A percentile compares a stretch with the other conserved stretches of the same genome.
Conservation (phyloP, 2,888 invertebrate genomes). For the Parapristionchus giblindavisi region DNA sequence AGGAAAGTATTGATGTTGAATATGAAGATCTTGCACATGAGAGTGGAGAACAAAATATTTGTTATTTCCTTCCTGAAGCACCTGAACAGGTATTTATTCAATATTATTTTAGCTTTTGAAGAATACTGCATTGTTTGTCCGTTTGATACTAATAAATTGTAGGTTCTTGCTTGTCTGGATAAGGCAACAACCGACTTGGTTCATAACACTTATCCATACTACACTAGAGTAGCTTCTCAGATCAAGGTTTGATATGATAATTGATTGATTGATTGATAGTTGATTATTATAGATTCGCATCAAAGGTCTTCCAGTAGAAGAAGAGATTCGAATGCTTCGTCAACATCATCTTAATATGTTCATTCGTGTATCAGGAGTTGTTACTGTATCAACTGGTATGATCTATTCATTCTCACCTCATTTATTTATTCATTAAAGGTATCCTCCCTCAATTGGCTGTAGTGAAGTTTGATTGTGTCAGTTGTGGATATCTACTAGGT, state of each 20-base stretch:
- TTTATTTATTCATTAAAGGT: constrained; percentile 68
- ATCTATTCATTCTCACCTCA: too few species aligned
- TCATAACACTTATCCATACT: constrained; percentile 91
- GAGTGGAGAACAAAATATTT: constrained; percentile 85
- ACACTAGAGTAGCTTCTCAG: constrained; percentile 90
- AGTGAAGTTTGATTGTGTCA: constrained; percentile 95
- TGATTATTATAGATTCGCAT: constrained; percentile 79
- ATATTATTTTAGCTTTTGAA: too few species aligned
- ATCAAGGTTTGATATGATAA: constrained; percentile 73
- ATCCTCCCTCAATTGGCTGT: constrained; percentile 93
- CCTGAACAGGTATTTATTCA: constrained; percentile 78
- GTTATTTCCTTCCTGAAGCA: constrained; percentile 96
- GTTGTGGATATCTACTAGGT: constrained; percentile 92
- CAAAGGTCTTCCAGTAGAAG: constrained; percentile 91
- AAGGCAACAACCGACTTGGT: constrained; percentile 79
- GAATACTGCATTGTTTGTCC: not conserved
- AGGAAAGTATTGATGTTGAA: constrained; percentile 87
- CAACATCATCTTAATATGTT: constrained; percentile 85
- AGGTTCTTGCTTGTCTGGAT: constrained; percentile 65
- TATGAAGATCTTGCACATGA: constrained; percentile 87
- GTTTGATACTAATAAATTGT: not conserved
- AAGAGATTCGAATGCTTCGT: constrained; percentile 90
- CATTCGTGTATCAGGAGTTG: constrained; percentile 90
- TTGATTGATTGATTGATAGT: not conserved
- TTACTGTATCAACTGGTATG: constrained; percentile 87